These are phyloP conservation scores for Toxotes chatareus DNA, from an alignment of 2,113 vertebrate species.

Conservation along the genomic window DNA sequence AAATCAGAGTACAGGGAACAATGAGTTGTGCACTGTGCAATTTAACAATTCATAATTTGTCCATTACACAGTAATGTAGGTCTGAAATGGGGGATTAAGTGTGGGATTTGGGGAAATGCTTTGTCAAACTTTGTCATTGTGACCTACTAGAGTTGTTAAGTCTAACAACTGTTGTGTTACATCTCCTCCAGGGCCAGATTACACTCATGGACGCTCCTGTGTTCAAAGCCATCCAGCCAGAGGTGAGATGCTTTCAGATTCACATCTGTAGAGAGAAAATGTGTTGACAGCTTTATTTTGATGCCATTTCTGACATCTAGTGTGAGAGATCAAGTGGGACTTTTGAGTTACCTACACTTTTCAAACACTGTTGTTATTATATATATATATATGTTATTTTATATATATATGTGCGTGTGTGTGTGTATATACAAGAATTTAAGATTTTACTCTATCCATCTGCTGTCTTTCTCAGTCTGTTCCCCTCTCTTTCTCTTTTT, in stretches of 20 bases:
- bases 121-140: no score
- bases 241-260: conserved; percentile 84
- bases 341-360: not conserved
- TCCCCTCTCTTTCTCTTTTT: not conserved
- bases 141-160: not conserved
- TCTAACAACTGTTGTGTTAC: conserved; percentile 40
- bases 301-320: not conserved
- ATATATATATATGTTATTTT: no score
- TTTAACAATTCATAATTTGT: not conserved
- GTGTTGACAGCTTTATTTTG: not conserved
- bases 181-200: conserved; percentile 92
- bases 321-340: not conserved
- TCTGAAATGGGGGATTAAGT: no score
- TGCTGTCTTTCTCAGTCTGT: not conserved
- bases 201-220: conserved; percentile 98
- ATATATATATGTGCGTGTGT: no score
- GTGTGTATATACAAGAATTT: not conserved
- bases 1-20: not conserved
- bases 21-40: not conserved
- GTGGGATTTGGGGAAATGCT: not conserved
- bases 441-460: not conserved
- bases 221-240: conserved; percentile 98
- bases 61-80: not conserved
- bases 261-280: not conserved
- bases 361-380: not conserved